These are phyloP conservation scores for Achroia grisella DNA, from an alignment of 1,140 invertebrate species.

Conservation along the genomic window DNA sequence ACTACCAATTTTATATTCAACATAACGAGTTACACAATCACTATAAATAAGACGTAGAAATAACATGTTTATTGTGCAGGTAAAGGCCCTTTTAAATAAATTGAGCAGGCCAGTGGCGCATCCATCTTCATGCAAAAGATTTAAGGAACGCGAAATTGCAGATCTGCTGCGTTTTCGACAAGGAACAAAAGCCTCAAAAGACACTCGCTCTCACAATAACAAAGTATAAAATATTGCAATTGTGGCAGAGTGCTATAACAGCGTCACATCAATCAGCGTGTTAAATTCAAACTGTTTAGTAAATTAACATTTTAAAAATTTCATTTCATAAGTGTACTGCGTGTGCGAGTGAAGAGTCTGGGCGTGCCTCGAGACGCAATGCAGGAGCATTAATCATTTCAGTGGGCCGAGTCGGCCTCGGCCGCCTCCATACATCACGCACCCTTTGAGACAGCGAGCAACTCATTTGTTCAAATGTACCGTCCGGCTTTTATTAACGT, in stretches of 20 bases:
- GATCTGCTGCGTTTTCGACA: constrained; percentile 13
- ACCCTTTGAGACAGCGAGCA: constrained; percentile 43
- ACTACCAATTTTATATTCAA: constrained; percentile 18
- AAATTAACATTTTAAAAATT: constrained; percentile 42
- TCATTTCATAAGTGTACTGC: constrained; percentile 20
- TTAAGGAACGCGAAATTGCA: constrained; percentile 25
- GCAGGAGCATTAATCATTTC: constrained; percentile 54
- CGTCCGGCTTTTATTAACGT: constrained; percentile 53
- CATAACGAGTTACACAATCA: constrained; percentile 25
- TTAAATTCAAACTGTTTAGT: constrained; percentile 23
- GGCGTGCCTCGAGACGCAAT: constrained; percentile 18
- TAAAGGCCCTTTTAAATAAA: constrained; percentile 15
- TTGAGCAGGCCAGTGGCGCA: constrained; percentile 10
- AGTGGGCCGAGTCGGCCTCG: constrained; percentile 25
- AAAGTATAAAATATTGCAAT: constrained; percentile 30
- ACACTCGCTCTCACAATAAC: constrained; percentile 19
- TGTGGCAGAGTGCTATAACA: constrained; percentile 14
- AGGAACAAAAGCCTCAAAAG: constrained; percentile 29
- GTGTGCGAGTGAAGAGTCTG: constrained; percentile 13
- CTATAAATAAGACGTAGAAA: constrained; percentile 32
- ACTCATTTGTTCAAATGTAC: constrained; percentile 53
- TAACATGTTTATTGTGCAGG: constrained; percentile 23
- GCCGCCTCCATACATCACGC: constrained; percentile 42
- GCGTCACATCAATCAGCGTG: constrained; percentile 33
- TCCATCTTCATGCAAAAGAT: constrained; percentile 30